These are phyloP conservation scores for Esox lucius DNA, from an alignment of 2,797 vertebrate species.

Conservation along the genomic window DNA sequence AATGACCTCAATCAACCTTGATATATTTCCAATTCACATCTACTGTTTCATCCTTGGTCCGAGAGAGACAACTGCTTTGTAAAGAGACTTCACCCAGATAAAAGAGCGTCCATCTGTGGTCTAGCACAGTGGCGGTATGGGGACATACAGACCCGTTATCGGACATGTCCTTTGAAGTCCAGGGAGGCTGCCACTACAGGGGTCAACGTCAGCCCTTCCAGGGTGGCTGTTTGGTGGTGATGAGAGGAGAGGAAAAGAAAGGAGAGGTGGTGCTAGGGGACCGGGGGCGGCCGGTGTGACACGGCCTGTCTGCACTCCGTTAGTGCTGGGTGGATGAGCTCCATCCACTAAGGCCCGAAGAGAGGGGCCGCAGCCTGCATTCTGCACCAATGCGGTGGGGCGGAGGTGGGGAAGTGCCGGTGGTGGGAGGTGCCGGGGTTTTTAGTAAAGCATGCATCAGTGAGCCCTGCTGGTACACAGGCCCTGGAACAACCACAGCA, in stretches of 20 bases:
- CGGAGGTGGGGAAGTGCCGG: not conserved
- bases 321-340: slow-evolving; percentile 37
- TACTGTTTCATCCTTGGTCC: not conserved
- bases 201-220: not conserved
- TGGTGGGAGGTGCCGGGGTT: not conserved
- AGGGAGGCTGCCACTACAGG: not conserved
- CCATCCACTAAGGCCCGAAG: slow-evolving; percentile 25
- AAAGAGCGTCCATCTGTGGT: slow-evolving; percentile 29
- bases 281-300: slow-evolving; percentile 17
- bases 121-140: slow-evolving; percentile 37
- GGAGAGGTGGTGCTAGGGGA: not conserved
- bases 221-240: not conserved
- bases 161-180: slow-evolving; percentile 43
- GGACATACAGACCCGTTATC: slow-evolving; percentile 54
- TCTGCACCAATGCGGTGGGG: slow-evolving; percentile 27
- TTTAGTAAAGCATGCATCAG: slow-evolving; percentile 45
- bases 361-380: slow-evolving; percentile 32
- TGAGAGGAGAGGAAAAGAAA: not conserved
- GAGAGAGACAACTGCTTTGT: slow-evolving; percentile 8
- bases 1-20: not conserved
- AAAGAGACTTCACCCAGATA: slow-evolving; percentile 30
- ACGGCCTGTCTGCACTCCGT: slow-evolving; percentile 28
- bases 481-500: slow-evolving; percentile 48
- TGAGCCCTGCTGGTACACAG: slow-evolving; percentile 57
- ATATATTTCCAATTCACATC: not conserved